Evolutionary conservation across 2,113 vertebrate species (phyloP).

Genomic region (Chaetodon auriga): DNA sequence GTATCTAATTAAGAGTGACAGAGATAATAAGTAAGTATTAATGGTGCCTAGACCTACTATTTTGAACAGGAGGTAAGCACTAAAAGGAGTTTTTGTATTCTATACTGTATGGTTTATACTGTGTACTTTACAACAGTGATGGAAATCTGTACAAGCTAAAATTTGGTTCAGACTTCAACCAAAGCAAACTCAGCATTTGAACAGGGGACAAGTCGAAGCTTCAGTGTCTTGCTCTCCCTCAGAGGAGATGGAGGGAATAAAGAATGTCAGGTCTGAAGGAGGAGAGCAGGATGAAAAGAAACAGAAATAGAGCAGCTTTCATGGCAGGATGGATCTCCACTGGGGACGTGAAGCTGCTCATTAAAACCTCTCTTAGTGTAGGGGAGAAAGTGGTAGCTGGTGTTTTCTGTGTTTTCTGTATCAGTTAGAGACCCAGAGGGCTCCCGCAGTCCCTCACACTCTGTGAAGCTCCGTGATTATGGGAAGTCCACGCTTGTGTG

Average conservation of each 20-base stretch:
- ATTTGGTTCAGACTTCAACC: constrained; percentile 58
- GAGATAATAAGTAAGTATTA: not conserved
- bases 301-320: constrained; percentile 78
- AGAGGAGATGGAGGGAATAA: constrained; percentile 72
- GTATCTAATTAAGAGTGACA: not conserved
- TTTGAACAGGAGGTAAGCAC: not conserved
- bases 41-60: not conserved
- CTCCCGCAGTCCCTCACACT: constrained; percentile 17
- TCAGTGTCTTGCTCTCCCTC: constrained; percentile 53
- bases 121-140: not conserved
- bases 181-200: constrained; percentile 62
- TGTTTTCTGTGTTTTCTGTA: constrained; percentile 54
- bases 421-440: constrained; percentile 52
- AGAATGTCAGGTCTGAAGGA: constrained; percentile 76
- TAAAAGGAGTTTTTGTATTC: not conserved
- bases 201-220: constrained; percentile 36
- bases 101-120: not conserved
- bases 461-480: constrained; percentile 29
- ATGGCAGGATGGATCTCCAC: constrained; percentile 72
- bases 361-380: constrained; percentile 71
- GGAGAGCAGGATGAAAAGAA: constrained; percentile 76
- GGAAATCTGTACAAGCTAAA: constrained; percentile 36
- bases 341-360: constrained; percentile 75
- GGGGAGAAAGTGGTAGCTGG: constrained; percentile 36
- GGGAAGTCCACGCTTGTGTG: constrained; percentile 16